Evolutionary conservation across 2,797 vertebrate genomes (phyloP).

Genomic region (Pseudocheirus occidentalis): DNA sequence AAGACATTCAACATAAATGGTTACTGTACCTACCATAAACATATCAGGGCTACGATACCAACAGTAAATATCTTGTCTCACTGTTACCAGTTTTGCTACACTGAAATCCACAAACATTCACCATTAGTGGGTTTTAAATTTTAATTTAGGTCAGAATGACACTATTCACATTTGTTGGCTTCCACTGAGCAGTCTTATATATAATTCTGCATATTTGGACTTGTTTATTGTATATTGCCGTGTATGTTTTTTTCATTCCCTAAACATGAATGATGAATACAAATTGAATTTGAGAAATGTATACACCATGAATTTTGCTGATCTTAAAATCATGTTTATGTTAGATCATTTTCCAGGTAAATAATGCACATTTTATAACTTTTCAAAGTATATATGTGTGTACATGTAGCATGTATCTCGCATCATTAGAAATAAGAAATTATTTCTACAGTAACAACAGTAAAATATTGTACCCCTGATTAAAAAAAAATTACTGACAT

Average conservation of each 20-base stretch:
- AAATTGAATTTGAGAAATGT: slow-evolving; percentile 41
- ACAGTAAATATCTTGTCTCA: background rate
- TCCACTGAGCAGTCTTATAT: background rate
- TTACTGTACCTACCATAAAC: background rate
- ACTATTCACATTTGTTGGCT: background rate
- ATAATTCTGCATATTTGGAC: background rate
- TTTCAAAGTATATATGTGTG: slow-evolving; percentile 14
- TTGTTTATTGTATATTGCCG: background rate
- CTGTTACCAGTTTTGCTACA: background rate
- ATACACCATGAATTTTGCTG: slow-evolving; percentile 27
- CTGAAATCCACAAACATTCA: background rate
- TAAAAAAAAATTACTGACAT: background rate
- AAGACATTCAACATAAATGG: background rate
- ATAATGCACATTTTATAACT: slow-evolving; percentile 64
- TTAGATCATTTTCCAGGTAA: slow-evolving; percentile 55
- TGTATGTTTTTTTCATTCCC: slow-evolving; percentile 6
- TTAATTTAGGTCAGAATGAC: background rate
- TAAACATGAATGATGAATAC: slow-evolving; percentile 47
- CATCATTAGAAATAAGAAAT: slow-evolving; percentile 50
- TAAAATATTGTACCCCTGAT: background rate
- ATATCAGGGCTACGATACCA: background rate
- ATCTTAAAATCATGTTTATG: slow-evolving; percentile 47
- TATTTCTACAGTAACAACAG: slow-evolving; percentile 18
- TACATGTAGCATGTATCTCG: background rate
- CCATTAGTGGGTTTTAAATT: no score